phyloP scores from a whole-genome alignment of 2,888 invertebrate genomes.

The Spisula solida region DNA sequence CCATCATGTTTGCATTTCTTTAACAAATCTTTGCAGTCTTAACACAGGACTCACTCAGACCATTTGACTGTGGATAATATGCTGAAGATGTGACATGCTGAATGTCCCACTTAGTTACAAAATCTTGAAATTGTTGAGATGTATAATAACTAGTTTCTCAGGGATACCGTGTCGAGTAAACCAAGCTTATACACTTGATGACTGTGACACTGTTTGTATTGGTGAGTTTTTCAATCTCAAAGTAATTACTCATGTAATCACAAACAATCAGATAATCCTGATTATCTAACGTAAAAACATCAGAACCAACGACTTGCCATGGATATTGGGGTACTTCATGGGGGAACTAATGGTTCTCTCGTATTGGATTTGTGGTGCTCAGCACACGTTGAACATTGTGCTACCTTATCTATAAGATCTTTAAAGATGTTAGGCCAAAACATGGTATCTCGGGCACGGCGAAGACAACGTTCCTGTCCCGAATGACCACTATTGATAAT shows the following conservation, averaged over 20 bases:
- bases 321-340: too few species aligned
- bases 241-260: background rate
- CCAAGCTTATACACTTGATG: background rate
- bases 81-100: background rate
- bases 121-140: background rate
- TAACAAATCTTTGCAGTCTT: background rate
- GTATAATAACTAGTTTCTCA: conserved; percentile 29
- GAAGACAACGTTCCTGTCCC: conserved; percentile 3
- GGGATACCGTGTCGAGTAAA: background rate
- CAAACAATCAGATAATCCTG: background rate
- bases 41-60: background rate
- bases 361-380: background rate
- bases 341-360: background rate
- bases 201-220: background rate
- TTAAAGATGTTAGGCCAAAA: conserved; percentile 38
- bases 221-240: background rate
- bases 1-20: conserved; percentile 12
- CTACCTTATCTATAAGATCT: background rate
- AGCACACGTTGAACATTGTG: background rate
- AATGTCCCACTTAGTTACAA: background rate
- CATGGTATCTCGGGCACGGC: conserved; percentile 29
- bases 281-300: background rate
- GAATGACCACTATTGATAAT: conserved; percentile 29
- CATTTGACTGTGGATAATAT: background rate
- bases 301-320: background rate